phyloP scores from a whole-genome alignment of 2,888 invertebrate species.

The Dimorphilus gyrociliatus region DNA sequence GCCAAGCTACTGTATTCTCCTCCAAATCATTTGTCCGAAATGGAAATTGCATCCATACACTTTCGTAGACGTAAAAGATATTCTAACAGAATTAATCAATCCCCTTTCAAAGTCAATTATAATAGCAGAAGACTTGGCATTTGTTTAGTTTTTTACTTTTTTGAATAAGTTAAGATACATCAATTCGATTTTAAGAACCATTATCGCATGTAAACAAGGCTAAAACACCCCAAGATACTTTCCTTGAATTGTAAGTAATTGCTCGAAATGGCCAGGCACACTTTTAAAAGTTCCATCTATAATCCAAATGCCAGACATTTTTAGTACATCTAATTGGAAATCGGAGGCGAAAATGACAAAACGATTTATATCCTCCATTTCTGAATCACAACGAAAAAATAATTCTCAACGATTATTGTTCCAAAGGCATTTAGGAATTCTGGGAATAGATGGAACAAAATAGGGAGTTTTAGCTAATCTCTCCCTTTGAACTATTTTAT shows the following conservation, averaged over 20 bases:
- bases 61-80: neutral
- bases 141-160: neutral
- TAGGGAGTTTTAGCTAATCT: neutral
- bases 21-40: slow-evolving; percentile 1
- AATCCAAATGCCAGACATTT: neutral
- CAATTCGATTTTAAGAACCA: neutral
- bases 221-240: neutral
- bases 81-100: neutral
- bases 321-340: too few species aligned
- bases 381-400: too few species aligned
- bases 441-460: slow-evolving; percentile 1
- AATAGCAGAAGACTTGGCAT: neutral
- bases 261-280: neutral
- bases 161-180: neutral
- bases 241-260: neutral
- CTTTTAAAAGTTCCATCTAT: neutral
- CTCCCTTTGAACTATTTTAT: neutral
- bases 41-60: neutral
- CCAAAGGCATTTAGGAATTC: neutral
- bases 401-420: neutral
- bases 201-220: neutral
- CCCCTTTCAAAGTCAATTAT: neutral
- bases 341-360: too few species aligned
- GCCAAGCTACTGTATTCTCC: neutral
- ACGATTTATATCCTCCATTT: too few species aligned